phyloP scores from a whole-genome alignment of 2,888 invertebrate species.

The Alviniconcha strummeri region DNA sequence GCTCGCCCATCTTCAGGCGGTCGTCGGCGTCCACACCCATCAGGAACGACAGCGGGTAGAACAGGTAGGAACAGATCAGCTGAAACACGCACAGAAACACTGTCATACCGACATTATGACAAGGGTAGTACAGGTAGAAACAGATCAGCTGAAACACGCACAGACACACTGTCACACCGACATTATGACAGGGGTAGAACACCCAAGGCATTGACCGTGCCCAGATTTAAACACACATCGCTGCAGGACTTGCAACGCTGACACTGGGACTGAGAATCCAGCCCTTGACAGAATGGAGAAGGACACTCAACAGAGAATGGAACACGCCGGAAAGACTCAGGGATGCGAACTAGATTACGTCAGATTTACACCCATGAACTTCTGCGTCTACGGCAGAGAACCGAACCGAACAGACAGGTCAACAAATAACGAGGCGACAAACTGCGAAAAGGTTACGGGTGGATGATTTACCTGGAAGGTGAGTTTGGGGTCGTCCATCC shows the following conservation, averaged over 20 bases:
- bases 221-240: not conserved
- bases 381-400: too few relatives aligned
- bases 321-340: constrained; percentile 88
- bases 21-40: constrained; percentile 83
- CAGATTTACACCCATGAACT: too few relatives aligned
- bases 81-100: constrained; percentile 43
- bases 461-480: constrained; percentile 75
- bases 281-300: constrained; percentile 83
- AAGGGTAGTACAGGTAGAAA: constrained; percentile 91
- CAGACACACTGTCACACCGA: not conserved
- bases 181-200: constrained; percentile 80
- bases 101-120: constrained; percentile 75
- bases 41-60: constrained; percentile 91
- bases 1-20: constrained; percentile 84
- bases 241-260: not conserved
- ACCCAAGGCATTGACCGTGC: not conserved
- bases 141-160: constrained; percentile 76
- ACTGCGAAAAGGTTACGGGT: too few relatives aligned
- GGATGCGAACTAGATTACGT: too few relatives aligned
- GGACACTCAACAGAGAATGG: constrained; percentile 83
- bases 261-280: constrained; percentile 87
- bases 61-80: constrained; percentile 86
- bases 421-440: too few relatives aligned
- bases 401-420: too few relatives aligned
- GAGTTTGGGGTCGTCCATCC: constrained; percentile 75